Evolutionary conservation across 2,888 invertebrate species (phyloP).

Genomic region (Seladonia tumulorum): DNA sequence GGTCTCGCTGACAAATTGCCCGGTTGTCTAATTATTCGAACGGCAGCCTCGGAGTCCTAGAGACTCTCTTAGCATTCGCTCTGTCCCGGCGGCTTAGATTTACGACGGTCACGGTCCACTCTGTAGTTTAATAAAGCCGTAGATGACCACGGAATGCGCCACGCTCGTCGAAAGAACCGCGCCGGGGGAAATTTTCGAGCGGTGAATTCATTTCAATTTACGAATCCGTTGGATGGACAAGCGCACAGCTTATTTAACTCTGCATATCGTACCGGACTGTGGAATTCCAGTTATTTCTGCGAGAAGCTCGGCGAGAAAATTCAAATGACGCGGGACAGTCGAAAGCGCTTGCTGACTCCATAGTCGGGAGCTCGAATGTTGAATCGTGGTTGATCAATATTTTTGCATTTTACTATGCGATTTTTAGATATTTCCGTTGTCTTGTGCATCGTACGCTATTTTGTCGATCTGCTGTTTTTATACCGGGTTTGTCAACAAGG

Average conservation of each 20-base stretch:
- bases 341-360: not conserved
- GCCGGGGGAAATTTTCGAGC: conserved; percentile 48
- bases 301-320: not conserved
- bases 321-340: not conserved
- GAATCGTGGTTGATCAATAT: not conserved
- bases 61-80: conserved; percentile 1
- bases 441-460: too few relatives aligned
- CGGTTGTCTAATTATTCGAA: conserved; percentile 45
- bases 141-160: conserved; percentile 51
- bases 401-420: not conserved
- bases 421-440: too few relatives aligned
- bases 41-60: conserved; percentile 20
- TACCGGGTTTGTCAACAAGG: too few relatives aligned
- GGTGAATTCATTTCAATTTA: conserved; percentile 57
- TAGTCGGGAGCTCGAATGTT: not conserved
- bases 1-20: conserved; percentile 57
- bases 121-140: conserved; percentile 60
- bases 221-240: conserved; percentile 13
- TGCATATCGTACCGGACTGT: conserved; percentile 11
- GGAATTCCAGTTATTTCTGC: conserved; percentile 35
- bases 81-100: conserved; percentile 47
- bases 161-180: conserved; percentile 40
- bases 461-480: too few relatives aligned
- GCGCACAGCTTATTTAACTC: conserved; percentile 34
- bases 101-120: conserved; percentile 51